A percentile compares a stretch with the other conserved stretches of the same genome.
These are phyloP conservation scores for Siniperca chuatsi DNA, from an alignment of 2,113 vertebrate genomes.

Conservation along the genomic window DNA sequence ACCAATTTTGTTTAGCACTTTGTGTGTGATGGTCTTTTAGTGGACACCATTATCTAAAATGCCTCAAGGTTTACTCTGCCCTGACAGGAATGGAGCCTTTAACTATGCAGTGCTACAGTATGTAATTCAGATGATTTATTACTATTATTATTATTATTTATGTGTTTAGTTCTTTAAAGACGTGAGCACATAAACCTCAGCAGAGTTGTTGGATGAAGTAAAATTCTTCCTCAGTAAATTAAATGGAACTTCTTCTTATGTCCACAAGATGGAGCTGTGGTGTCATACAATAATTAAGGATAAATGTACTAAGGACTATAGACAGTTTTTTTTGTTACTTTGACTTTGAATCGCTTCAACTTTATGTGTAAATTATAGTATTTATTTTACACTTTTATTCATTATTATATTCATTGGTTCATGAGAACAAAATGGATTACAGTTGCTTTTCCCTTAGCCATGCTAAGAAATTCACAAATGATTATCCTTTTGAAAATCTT, in stretches of 20 bases:
- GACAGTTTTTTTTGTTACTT: neutral
- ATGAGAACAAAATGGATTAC: neutral
- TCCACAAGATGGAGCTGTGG: conserved; percentile 61
- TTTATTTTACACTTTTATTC: neutral
- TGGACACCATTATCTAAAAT: too few species aligned
- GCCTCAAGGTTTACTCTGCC: too few species aligned
- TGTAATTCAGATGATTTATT: too few species aligned
- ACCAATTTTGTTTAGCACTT: too few species aligned
- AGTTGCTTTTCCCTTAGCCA: neutral
- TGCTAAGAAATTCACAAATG: neutral
- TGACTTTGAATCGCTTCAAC: neutral
- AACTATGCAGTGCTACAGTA: too few species aligned
- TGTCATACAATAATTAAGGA: neutral
- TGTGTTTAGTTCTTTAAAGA: neutral
- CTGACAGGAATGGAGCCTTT: too few species aligned
- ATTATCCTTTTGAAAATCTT: neutral
- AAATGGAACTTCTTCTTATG: neutral
- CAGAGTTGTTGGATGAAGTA: neutral
- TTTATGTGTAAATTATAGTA: neutral
- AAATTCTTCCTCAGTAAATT: neutral
- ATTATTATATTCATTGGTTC: neutral
- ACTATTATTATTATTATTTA: too few species aligned
- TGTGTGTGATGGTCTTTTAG: too few species aligned
- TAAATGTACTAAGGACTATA: neutral
- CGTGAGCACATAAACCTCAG: neutral